Conservation (phyloP, 2,888 invertebrate genomes). For the Amphipoea oculea region DNA sequence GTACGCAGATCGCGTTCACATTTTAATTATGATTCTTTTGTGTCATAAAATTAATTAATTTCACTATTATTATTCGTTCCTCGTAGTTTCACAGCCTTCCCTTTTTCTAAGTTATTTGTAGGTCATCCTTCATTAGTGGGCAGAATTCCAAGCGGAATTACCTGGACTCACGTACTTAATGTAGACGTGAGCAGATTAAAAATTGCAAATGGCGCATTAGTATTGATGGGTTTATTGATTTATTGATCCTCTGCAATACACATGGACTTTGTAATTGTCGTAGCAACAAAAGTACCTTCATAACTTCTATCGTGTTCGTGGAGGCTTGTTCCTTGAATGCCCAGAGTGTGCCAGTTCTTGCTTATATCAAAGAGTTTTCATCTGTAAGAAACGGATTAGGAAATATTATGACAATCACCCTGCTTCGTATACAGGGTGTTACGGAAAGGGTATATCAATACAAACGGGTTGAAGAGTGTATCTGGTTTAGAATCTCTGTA, state of each 20-base stretch:
- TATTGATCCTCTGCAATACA: background rate
- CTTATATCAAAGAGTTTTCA: background rate
- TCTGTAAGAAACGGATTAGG: background rate
- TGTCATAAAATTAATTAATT: conserved; percentile 49
- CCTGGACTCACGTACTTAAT: conserved; percentile 54
- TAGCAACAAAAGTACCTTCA: background rate
- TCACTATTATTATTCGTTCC: conserved; percentile 49
- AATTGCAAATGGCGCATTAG: conserved; percentile 42
- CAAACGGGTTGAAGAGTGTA: too few species aligned
- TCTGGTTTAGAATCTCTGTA: too few species aligned
- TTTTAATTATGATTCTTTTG: conserved; percentile 49
- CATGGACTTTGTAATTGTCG: background rate
- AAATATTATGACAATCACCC: background rate
- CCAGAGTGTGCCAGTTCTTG: background rate
- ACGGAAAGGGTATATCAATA: too few species aligned
- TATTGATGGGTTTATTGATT: conserved; percentile 29
- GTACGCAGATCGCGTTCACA: conserved; percentile 34
- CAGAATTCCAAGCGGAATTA: conserved; percentile 66
- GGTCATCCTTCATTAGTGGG: conserved; percentile 64
- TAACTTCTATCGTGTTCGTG: background rate
- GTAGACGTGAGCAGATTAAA: conserved; percentile 57
- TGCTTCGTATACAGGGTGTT: too few species aligned
- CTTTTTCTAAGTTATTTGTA: conserved; percentile 64
- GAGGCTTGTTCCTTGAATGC: background rate
- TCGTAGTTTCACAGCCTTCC: conserved; percentile 53